A percentile compares a stretch with the other conserved stretches of the same genome.
These are phyloP conservation scores for Drosophila insularis DNA, from an alignment of 1,140 invertebrate species.

Conservation along the genomic window DNA sequence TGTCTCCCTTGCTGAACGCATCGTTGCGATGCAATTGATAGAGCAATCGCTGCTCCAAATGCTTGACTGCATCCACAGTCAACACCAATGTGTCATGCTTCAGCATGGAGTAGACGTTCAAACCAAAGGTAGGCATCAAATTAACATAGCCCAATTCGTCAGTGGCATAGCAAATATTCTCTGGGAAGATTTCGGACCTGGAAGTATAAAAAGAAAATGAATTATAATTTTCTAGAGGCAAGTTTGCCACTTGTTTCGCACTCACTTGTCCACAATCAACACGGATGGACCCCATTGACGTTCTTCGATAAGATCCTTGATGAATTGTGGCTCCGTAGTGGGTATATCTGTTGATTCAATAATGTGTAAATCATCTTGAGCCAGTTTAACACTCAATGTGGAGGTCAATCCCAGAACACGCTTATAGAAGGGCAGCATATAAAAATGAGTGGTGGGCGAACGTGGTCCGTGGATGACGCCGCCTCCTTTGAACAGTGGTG, in stretches of 20 bases:
- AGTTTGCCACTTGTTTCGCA: constrained; percentile 25
- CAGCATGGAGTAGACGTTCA: constrained; percentile 95
- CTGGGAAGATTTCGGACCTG: constrained; percentile 92
- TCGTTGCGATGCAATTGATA: constrained; percentile 88
- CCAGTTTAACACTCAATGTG: constrained; percentile 94
- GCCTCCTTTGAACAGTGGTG: constrained; percentile 92
- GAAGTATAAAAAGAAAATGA: constrained; percentile 23
- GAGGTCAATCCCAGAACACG: constrained; percentile 91
- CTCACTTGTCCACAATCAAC: constrained; percentile 95
- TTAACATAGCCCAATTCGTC: constrained; percentile 91
- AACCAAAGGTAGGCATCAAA: constrained; percentile 97
- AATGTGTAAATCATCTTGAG: constrained; percentile 97
- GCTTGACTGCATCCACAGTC: constrained; percentile 91
- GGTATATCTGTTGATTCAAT: constrained; percentile 94
- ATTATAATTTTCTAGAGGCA: too few species aligned
- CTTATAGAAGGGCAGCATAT: constrained; percentile 92
- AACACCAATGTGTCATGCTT: constrained; percentile 97
- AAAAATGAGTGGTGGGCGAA: constrained; percentile 94
- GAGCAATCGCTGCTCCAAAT: constrained; percentile 94
- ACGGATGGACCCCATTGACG: constrained; percentile 98
- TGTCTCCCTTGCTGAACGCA: constrained; percentile 74
- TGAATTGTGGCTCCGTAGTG: constrained; percentile 89
- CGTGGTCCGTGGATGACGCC: constrained; percentile 94
- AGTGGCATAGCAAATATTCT: constrained; percentile 92
- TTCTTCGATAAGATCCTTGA: constrained; percentile 90